These are phyloP conservation scores for Brachionus paranguensis DNA, from an alignment of 1,140 invertebrate genomes.

Conservation along the genomic window DNA sequence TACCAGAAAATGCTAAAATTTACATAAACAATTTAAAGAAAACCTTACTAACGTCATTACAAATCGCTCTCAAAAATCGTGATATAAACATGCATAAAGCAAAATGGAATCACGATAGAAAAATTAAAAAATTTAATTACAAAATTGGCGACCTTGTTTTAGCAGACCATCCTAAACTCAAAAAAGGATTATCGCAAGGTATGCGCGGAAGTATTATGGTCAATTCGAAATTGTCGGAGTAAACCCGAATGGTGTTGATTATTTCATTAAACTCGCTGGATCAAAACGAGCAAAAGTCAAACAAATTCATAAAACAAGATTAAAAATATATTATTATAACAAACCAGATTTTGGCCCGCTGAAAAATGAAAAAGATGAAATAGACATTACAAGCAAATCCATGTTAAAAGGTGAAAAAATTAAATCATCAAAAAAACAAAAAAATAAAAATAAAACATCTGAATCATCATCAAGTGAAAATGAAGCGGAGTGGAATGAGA, in stretches of 20 bases:
- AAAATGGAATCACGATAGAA: conserved; percentile 17
- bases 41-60: not conserved
- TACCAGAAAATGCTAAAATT: conserved; percentile 15
- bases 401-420: not conserved
- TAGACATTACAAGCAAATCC: not conserved
- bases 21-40: conserved; percentile 22
- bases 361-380: not conserved
- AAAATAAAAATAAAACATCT: not conserved
- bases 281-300: not conserved
- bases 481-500: not conserved
- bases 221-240: not conserved
- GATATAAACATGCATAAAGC: conserved; percentile 12
- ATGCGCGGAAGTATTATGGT: not conserved
- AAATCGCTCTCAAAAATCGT: conserved; percentile 8
- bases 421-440: not conserved
- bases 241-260: not conserved
- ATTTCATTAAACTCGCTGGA: not conserved
- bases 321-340: conserved; percentile 22
- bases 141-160: conserved; percentile 10
- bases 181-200: not conserved
- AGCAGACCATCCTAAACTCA: conserved; percentile 1
- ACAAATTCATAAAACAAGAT: conserved; percentile 14
- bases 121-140: conserved; percentile 14
- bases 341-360: not conserved
- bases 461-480: not conserved